A percentile compares a stretch with the other conserved stretches of the same genome.
These are phyloP conservation scores for Tympanuchus pallidicinctus DNA, from an alignment of 2,113 vertebrate genomes.

Conservation along the genomic window DNA sequence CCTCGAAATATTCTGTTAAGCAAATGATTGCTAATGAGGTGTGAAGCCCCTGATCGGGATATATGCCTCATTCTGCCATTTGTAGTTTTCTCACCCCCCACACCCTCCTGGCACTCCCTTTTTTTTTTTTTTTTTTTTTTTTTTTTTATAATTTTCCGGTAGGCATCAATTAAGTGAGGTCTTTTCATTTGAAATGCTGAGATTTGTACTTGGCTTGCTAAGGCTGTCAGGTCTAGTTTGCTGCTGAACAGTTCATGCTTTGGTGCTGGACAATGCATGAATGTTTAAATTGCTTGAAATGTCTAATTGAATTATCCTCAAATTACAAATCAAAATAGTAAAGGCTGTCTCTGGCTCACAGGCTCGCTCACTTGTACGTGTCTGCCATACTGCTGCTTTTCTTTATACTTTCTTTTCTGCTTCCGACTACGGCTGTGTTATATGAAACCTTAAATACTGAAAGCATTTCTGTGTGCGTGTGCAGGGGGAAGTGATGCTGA, in stretches of 20 bases:
- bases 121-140: background rate
- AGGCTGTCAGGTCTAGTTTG: constrained; percentile 87
- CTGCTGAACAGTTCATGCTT: constrained; percentile 77
- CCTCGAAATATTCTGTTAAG: background rate
- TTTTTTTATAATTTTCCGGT: background rate
- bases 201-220: constrained; percentile 68
- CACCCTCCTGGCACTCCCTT: too few relatives aligned
- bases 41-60: background rate
- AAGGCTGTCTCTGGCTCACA: constrained; percentile 72
- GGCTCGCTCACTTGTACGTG: constrained; percentile 71
- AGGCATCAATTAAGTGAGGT: constrained; percentile 60
- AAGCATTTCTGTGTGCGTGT: constrained; percentile 22
- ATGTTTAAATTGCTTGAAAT: constrained; percentile 88
- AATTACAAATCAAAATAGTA: constrained; percentile 79
- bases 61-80: background rate
- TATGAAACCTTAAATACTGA: constrained; percentile 48
- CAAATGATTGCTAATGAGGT: constrained; percentile 28
- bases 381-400: constrained; percentile 9
- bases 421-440: constrained; percentile 12
- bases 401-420: constrained; percentile 27
- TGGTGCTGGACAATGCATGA: constrained; percentile 84
- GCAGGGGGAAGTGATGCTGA: background rate
- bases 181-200: constrained; percentile 25
- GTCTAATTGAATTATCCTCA: constrained; percentile 87
- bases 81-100: background rate